Conservation (phyloP, 2,797 vertebrate genomes). For the Zalophus californianus region DNA sequence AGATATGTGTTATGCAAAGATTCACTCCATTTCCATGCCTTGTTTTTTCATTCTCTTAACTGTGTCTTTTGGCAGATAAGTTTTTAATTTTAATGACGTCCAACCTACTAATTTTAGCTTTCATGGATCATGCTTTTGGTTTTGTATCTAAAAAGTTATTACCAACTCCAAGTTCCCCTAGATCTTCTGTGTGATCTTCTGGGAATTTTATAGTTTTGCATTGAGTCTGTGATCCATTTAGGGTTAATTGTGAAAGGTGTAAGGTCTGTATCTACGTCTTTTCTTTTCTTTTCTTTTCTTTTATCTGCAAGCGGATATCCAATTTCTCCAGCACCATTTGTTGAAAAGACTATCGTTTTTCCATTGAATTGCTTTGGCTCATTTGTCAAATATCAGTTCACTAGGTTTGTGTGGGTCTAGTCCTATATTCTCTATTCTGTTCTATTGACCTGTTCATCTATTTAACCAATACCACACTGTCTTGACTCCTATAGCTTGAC, state of each 20-base stretch:
- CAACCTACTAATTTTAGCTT: neutral
- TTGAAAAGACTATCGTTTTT: neutral
- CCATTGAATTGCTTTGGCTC: neutral
- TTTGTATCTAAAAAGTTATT: neutral
- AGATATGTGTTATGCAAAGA: neutral
- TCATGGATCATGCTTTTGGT: conserved; percentile 1
- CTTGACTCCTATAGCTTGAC: neutral
- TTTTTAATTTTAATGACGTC: neutral
- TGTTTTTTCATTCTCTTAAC: conserved; percentile 12
- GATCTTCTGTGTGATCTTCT: neutral
- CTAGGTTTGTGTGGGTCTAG: neutral
- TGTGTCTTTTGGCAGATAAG: neutral
- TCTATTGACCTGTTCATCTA: neutral
- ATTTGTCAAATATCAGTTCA: neutral
- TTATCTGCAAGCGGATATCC: neutral
- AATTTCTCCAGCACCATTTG: neutral
- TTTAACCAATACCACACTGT: neutral
- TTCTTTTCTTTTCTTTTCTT: neutral
- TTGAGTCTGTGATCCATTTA: neutral
- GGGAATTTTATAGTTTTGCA: neutral
- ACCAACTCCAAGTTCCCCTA: neutral
- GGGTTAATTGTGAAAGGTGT: neutral
- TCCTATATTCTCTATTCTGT: neutral
- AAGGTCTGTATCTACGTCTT: neutral
- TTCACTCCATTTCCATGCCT: neutral